Evolutionary conservation across 2,113 vertebrate genomes (phyloP).

Genomic region (Elephas maximus): DNA sequence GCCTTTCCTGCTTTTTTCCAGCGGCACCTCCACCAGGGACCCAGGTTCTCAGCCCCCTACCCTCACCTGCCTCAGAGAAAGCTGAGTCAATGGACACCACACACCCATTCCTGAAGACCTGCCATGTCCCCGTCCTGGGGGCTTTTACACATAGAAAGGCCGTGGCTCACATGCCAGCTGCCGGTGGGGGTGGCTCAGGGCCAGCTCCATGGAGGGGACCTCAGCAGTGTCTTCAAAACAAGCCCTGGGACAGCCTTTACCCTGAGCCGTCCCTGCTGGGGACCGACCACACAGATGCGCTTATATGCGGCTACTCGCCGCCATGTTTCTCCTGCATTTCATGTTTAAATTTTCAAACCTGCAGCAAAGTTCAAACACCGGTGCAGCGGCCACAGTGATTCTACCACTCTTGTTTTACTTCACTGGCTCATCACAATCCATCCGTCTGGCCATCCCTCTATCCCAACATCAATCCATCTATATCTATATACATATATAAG

Average conservation of each 20-base stretch:
- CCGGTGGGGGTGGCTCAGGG: too few species aligned
- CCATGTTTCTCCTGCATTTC: background rate
- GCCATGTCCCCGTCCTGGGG: rapidly evolving
- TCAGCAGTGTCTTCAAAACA: background rate
- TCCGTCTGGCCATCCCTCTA: too few species aligned
- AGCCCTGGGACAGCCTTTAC: background rate
- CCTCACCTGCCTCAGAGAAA: background rate
- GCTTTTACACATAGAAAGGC: background rate
- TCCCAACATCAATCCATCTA: too few species aligned
- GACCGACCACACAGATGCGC: background rate
- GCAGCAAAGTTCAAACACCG: background rate
- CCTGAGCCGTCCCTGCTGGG: too few species aligned
- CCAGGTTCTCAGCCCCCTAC: background rate
- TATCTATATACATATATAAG: too few species aligned
- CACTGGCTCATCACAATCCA: rapidly evolving
- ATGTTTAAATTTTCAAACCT: too few species aligned
- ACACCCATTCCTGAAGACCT: background rate
- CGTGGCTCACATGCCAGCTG: background rate
- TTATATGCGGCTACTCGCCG: background rate
- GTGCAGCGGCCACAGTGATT: background rate
- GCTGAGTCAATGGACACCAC: background rate
- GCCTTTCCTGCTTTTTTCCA: too few species aligned
- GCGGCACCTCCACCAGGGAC: too few species aligned
- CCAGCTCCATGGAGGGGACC: background rate
- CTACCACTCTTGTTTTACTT: rapidly evolving